Evolutionary conservation across 2,113 vertebrate species (phyloP), one percentile per base, ranked within the genome.

Genomic region (Oryzias celebensis): DNA sequence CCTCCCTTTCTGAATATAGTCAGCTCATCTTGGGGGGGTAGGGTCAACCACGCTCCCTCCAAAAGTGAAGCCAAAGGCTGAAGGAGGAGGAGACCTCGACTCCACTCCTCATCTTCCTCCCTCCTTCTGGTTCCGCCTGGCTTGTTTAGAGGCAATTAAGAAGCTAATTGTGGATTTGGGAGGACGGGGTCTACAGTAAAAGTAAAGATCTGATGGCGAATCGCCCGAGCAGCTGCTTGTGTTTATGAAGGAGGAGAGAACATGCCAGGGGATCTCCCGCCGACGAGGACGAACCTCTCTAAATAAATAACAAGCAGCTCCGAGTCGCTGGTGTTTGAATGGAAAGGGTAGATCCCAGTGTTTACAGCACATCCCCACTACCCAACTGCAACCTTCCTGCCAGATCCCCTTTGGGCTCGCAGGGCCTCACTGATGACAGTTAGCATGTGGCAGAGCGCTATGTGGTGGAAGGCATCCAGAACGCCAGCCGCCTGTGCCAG

Each of bases 61-160:
- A 31, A 72, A 68, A 44, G 24, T 50, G 60, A 17, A 64, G 83
- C 81, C 81, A 81, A 67, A 63, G 74, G 85, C 77, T 28, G 50
- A 53, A 28, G 1, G 58, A 66, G 76, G 71, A 77, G 49, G 42
- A 46, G 52, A 3, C 36, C 10, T 12, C 36, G 68, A 79, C 65
- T 58, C 50, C 60, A 68, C 71, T 79, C 52, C 46, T 63, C 67
- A 73, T 66, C 75, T 74, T 75, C 76, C 82, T 65, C 53, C 68
- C 49, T 50, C 77, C 75, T 84, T 71, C 75, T 82, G 86, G 79
- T 85, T 88, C 83, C 82, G 80, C 82, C 82, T 88, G 78, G 75
- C 83, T 90, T 91, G 80, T 91, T 92, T 89, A 90, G 87, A 88
- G 73, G 84, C 90, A 91, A 92, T 93, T 92, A 92, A 88, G 84